Base-by-base conservation (phyloP, 2,888 invertebrate species). In the Nomada hirtipes region DNA sequence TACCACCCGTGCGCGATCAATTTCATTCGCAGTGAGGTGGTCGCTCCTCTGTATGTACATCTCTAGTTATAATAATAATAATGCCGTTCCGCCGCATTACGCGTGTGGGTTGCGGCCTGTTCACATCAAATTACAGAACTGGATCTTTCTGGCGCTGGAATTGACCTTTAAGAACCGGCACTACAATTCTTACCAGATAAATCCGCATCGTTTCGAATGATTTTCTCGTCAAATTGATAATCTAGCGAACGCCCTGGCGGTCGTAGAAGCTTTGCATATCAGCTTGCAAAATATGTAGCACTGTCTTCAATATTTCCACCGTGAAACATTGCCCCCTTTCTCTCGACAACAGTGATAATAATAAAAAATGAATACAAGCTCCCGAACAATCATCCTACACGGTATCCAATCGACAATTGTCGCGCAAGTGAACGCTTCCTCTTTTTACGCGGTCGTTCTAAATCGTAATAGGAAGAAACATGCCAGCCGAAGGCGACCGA, bases 41-140 rank as follows among this genome's bases (percentile, higher is more conserved):
- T 77, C 77, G 53, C 59, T 23, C 64, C 65, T 59, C 26, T 26
- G 50, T 64, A 69, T 18, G 10, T 18, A 13, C 42, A 64, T 69
- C 53, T 52, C 20, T 53, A 71, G 60, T 70, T 53, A 13, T 42
- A 64, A 65, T 79, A 77, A 71, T 68, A 70, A 70, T 65, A 70
- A 47, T 59, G 64, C 23, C 42, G 59, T 53, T 57, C 13, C 59
- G n/a, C n/a, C 29, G n/a, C n/a, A 57, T 77, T 60, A 2, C 47
- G 59, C 42, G 69, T 64, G 50, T 60, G 64, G 53, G 52, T 60
- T 50, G 68, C 50, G 52, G 29, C 74, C 44, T 53, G 53, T 65
- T 65, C 55, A 59, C n/a, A 4, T 42, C 13, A 53, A 50, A 55
- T 79, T 36, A 76, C 79, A 60, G 44, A 60, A 79, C 65, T 65